These are phyloP conservation scores for Thamnaconus septentrionalis DNA, from an alignment of 2,113 vertebrate genomes.

Conservation along the genomic window DNA sequence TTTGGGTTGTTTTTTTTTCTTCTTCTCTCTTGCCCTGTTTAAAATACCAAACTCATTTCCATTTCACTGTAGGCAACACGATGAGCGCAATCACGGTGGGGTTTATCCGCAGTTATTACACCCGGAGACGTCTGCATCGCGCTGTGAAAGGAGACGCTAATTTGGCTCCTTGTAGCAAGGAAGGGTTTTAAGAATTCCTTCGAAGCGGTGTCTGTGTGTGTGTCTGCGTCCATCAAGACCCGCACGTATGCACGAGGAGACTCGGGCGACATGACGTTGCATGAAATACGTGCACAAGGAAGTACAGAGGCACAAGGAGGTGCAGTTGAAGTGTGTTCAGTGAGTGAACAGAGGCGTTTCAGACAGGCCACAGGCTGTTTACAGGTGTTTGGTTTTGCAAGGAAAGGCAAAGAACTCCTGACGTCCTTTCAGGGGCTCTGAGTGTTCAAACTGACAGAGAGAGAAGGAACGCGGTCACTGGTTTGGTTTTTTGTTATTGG, in stretches of 20 bases:
- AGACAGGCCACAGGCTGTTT: no score
- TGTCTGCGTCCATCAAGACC: constrained; percentile 16
- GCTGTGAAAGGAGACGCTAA: constrained; percentile 55
- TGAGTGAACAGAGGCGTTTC: no score
- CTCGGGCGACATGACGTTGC: constrained; percentile 25
- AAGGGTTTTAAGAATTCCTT: constrained; percentile 10
- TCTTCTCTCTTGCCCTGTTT: background rate
- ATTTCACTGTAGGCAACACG: constrained; percentile 33
- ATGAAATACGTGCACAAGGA: constrained; percentile 5
- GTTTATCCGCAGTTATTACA: constrained; percentile 56
- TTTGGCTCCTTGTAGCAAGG: constrained; percentile 38
- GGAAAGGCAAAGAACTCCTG: no score
- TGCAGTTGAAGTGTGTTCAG: no score
- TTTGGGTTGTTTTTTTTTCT: constrained; percentile 13
- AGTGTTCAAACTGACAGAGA: no score
- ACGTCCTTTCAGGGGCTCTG: no score
- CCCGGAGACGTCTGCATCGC: constrained; percentile 37
- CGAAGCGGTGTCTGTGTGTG: constrained; percentile 2
- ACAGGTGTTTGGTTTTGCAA: no score
- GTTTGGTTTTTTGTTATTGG: no score
- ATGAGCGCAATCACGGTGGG: constrained; percentile 51
- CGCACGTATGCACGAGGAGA: no score
- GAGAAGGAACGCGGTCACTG: no score
- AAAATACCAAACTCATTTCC: constrained; percentile 59
- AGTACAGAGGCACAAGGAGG: no score